Evolutionary conservation across 2,888 invertebrate species (phyloP), one percentile per base, ranked within the genome.

Genomic region (Xestoiulus laeticollis): DNA sequence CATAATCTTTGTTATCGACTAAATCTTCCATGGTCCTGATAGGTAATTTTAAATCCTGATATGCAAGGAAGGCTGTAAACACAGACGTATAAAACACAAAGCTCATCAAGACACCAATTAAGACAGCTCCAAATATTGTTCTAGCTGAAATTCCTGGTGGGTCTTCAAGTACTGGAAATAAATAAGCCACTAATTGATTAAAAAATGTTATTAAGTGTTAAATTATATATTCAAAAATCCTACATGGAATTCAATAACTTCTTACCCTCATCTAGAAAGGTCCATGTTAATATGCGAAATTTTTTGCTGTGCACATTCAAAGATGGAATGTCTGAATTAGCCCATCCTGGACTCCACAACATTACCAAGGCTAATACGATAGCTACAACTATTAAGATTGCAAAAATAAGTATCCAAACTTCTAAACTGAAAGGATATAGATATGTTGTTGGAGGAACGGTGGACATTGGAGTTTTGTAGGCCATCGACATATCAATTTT

Each of bases 191-290:
- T 38, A 38, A 38, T 8, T 38, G 38, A 30, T 32, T 26, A 30
- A 26, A 16, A 32, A 78, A 12, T 14, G 1, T 32, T 12, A 10
- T 30, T 30, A 26, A 30, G 16, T 53, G 14, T n/a, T n/a, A 22
- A 59, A 4, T 4, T n/a, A 59, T n/a, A 4, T 22, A 59, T n/a
- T 6, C 8, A 4, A n/a, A 19, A 0, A 59, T 8, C n/a, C n/a
- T n/a, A n/a, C n/a, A n/a, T 22, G 59, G 10, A 12, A 68, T n/a
- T 68, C 26, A 68, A 16, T 5, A 14, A 10, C 2, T 85, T 85
- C 44, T 59, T 53, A 86, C 86, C 86, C 48, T 86, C 86, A 30
- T 53, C 86, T n/a, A 86, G 48, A 30, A 26, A 86, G 2, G 86
- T 86, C n/a, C 86, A 5, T 12, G 86, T 86, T 30, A 86, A 30